Percentiles rank a stretch among this genome's conserved stretches.
Conservation (phyloP, 2,888 invertebrate species). For the Chrysodeixis includens region DNA sequence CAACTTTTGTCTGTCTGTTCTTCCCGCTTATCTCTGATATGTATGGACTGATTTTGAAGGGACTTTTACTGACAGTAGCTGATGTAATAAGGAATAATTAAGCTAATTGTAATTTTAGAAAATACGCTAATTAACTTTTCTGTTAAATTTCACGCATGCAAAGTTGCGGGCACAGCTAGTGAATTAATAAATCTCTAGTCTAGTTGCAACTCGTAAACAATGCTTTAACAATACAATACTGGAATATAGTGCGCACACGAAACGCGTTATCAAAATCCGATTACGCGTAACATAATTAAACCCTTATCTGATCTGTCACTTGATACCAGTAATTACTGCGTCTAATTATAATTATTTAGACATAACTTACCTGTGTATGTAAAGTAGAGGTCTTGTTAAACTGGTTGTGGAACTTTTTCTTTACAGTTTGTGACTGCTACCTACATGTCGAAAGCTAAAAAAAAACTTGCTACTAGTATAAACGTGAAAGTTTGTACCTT, state of each 20-base stretch:
- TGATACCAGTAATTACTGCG: conserved; percentile 52
- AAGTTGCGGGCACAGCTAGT: too few species aligned
- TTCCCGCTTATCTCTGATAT: too few species aligned
- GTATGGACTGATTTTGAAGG: too few species aligned
- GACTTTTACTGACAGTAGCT: too few species aligned
- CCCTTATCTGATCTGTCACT: conserved; percentile 47
- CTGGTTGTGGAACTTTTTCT: not conserved
- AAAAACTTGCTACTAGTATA: too few species aligned
- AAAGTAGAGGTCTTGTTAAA: not conserved
- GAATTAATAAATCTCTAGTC: not conserved
- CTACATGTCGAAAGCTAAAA: too few species aligned
- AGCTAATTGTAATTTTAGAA: too few species aligned
- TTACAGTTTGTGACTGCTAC: not conserved
- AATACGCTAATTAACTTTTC: too few species aligned
- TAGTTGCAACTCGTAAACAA: not conserved
- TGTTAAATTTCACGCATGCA: too few species aligned
- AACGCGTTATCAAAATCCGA: conserved; percentile 42
- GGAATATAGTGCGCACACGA: conserved; percentile 28
- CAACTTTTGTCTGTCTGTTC: too few species aligned
- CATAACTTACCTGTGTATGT: conserved; percentile 36
- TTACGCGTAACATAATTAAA: conserved; percentile 48
- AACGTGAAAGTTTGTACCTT: too few species aligned
- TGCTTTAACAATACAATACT: not conserved
- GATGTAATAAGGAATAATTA: too few species aligned
- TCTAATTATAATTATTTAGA: conserved; percentile 42